Evolutionary conservation across 2,888 invertebrate genomes (phyloP).

Genomic region (Neuroscelio doddi): DNA sequence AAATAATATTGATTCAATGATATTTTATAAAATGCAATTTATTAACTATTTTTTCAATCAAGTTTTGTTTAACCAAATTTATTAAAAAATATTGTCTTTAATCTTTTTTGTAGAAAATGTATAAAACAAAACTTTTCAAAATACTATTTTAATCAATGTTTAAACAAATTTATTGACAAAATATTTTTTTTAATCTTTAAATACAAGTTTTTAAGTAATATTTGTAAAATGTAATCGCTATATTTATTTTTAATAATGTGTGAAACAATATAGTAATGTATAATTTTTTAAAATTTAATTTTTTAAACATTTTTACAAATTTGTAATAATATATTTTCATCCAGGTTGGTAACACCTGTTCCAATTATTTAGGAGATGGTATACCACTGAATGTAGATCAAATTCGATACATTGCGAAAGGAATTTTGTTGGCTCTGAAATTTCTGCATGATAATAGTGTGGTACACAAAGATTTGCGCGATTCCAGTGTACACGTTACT

Average conservation of each 20-base stretch:
- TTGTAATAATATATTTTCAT: slow-evolving; percentile 16
- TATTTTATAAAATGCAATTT: too few relatives aligned
- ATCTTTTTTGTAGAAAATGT: too few relatives aligned
- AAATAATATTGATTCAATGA: too few relatives aligned
- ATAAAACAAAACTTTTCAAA: too few relatives aligned
- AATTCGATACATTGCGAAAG: slow-evolving; percentile 79
- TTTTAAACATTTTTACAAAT: slow-evolving; percentile 1
- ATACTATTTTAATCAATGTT: too few relatives aligned
- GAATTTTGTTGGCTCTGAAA: slow-evolving; percentile 82
- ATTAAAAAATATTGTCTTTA: too few relatives aligned
- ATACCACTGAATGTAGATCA: slow-evolving; percentile 74
- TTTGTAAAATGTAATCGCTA: too few relatives aligned
- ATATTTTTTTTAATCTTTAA: too few relatives aligned
- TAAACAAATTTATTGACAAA: too few relatives aligned
- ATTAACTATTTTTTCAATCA: too few relatives aligned
- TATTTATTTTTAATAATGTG: slow-evolving; percentile 25
- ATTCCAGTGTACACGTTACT: slow-evolving; percentile 83
- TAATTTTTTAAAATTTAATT: slow-evolving; percentile 51
- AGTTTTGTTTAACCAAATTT: too few relatives aligned
- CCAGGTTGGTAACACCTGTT: slow-evolving; percentile 69
- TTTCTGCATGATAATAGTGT: slow-evolving; percentile 88
- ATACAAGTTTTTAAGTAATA: too few relatives aligned
- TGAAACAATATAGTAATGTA: neutral
- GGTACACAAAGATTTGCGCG: slow-evolving; percentile 86
- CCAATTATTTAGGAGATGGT: slow-evolving; percentile 74